Evolutionary conservation across 2,797 vertebrate species (phyloP).

Genomic region (Macropus fuliginosus): DNA sequence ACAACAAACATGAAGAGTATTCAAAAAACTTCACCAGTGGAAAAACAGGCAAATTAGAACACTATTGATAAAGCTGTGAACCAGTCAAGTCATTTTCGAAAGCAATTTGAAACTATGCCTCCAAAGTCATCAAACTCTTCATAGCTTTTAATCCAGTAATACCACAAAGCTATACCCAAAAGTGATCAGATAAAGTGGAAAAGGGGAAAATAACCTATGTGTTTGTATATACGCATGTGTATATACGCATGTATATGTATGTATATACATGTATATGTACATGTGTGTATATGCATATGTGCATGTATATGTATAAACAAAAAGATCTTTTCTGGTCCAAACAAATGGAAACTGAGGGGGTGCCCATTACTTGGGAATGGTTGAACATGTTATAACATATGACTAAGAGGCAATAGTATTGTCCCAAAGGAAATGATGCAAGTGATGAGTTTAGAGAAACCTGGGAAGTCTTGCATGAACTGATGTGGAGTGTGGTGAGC

Average conservation of each 20-base stretch:
- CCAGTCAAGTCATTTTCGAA: neutral
- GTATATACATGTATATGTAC: too few species aligned
- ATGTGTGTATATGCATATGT: too few species aligned
- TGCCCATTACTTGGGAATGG: neutral
- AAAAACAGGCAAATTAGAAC: neutral
- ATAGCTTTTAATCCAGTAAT: neutral
- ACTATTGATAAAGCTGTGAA: neutral
- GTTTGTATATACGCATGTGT: neutral
- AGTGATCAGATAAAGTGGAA: neutral
- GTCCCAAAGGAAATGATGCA: neutral
- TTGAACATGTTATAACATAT: neutral
- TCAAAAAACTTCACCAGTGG: constrained; percentile 4
- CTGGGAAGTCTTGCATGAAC: neutral
- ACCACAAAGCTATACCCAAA: neutral
- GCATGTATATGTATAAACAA: too few species aligned
- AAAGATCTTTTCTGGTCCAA: too few species aligned
- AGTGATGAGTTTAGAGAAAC: neutral
- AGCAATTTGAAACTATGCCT: neutral
- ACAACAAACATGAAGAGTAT: constrained; percentile 15
- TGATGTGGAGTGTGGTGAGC: neutral
- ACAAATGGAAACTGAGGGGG: neutral
- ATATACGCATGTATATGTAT: too few species aligned
- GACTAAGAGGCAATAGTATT: neutral
- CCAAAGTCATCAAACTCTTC: neutral
- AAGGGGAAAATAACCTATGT: neutral